Base-by-base conservation (phyloP, 1,140 invertebrate species). In the Philopotamus ludificatus region DNA sequence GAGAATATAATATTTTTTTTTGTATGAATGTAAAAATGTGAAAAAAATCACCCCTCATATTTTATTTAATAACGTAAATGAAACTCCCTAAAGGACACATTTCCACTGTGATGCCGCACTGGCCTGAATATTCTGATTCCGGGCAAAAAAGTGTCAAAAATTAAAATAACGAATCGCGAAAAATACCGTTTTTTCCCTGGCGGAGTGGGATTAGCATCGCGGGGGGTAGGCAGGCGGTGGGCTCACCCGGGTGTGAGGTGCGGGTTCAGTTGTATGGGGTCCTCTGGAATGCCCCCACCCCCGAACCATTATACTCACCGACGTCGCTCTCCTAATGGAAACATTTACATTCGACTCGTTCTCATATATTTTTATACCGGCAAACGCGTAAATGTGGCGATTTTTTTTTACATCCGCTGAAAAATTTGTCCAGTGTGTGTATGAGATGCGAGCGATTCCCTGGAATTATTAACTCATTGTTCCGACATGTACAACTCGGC, bases 21-120 rank as follows among this genome's bases (percentile, higher is more conserved):
- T 12, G 28, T 34, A 34, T 12, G 28, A 34, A 12, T 7, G 28
- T 7, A 34, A 34, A 34, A 34, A 34, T 34, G 65, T 28, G 58
- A 61, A 70, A 70, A 70, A 63, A 66, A 67, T 70, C 65, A 62
- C 61, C 64, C 68, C n/a, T 70, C 68, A 70, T 70, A 70, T 70
- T 70, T 70, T 70, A 70, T 70, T 70, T 64, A 70, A 70, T 70
- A 66, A 70, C 67, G 63, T 69, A 69, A 68, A 68, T 68, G 66
- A 65, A 68, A 65, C 66, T 69, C 67, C 67, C 67, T 50, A 63
- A 65, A 66, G 67, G 63, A 63, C 63, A 51, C 66, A 51, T 67
- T 59, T 63, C 65, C 58, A 51, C 50, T 39, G 57, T 25, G 62
- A 53, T 22, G 63, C 49, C 58, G 50, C 58, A 34, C 41, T 45